These are phyloP conservation scores for Platycheirus albimanus DNA, from an alignment of 2,888 invertebrate species.

Conservation along the genomic window DNA sequence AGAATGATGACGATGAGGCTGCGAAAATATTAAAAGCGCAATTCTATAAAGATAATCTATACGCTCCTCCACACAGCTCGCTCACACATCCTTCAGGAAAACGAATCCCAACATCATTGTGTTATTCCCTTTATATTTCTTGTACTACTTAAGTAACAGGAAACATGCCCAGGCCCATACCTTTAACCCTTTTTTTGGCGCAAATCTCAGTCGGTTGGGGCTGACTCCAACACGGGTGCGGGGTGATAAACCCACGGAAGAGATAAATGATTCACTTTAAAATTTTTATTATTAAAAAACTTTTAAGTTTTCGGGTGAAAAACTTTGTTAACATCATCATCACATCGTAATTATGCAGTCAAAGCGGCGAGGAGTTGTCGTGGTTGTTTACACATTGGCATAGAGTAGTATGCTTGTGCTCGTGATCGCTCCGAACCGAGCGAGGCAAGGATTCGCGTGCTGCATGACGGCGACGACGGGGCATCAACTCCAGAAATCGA, in stretches of 20 bases:
- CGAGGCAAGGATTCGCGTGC: constrained; percentile 14
- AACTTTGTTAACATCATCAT: constrained; percentile 66
- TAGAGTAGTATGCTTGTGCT: no score
- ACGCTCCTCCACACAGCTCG: constrained; percentile 12
- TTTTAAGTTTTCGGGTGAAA: constrained; percentile 69
- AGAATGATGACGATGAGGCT: constrained; percentile 6
- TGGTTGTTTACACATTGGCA: constrained; percentile 57
- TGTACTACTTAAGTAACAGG: constrained; percentile 7
- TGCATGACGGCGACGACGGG: constrained; percentile 11
- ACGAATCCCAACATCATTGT: constrained; percentile 17
- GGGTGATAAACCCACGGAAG: constrained; percentile 48
- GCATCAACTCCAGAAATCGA: constrained; percentile 71
- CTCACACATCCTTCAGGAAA: constrained; percentile 51
- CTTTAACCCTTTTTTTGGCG: constrained; percentile 39
- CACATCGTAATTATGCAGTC: constrained; percentile 16
- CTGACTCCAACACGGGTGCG: neutral
- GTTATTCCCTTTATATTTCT: constrained; percentile 18
- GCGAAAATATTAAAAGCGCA: constrained; percentile 52
- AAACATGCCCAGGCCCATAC: constrained; percentile 7
- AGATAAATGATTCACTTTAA: constrained; percentile 67
- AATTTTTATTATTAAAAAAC: constrained; percentile 73
- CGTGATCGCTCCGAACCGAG: no score
- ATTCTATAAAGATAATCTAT: constrained; percentile 41
- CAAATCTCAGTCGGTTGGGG: no score
- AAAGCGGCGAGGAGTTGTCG: constrained; percentile 5